Evolutionary conservation across 2,888 invertebrate genomes (phyloP), one percentile per base, ranked within the genome.

Genomic region (Plebejus argus): DNA sequence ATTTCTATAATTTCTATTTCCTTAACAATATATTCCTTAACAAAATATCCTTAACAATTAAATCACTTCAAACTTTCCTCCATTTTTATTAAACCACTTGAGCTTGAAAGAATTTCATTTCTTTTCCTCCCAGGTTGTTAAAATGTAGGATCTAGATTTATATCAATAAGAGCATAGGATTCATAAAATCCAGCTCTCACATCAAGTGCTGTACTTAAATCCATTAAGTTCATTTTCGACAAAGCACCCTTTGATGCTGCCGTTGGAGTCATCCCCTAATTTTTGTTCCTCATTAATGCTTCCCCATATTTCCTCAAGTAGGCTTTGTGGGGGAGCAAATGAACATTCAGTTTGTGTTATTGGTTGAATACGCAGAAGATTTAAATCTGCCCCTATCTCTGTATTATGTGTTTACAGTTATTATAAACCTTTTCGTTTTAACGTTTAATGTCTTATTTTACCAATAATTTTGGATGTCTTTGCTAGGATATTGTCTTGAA

Each of bases 291-390:
- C 66, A 18, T 66, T 66, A 66, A 28, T 66, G 66, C 28, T 66
- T 66, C 66, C 66, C 66, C 66, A 61, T 61, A 61, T 61, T 61
- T 61, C 61, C 66, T 66, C 66, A 66, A 66, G 66, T 66, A 66
- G 66, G 66, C 66, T 66, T 33, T 66, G 66, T 66, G 66, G 66
- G 66, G 66, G 66, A 66, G 66, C 66, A 66, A 66, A 66, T 66
- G 66, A 28, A 66, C 66, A 66, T 66, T 66, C 66, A 12, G 66
- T 66, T 66, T 28, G 66, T 66, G 8, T 66, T 66, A 66, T 28
- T 33, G 66, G 28, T 66, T 66, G 28, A 66, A 66, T 61, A 61
- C 66, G 66, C 33, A 18, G 5, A 15, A 28, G 28, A 66, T 66
- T 66, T 66, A 28, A 66, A 66, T 66, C 28, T 66, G 28, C 61